A percentile compares a stretch with the other conserved stretches of the same genome.
Evolutionary conservation across 2,797 vertebrate genomes (phyloP).

Genomic region (Nyctalus aviator): DNA sequence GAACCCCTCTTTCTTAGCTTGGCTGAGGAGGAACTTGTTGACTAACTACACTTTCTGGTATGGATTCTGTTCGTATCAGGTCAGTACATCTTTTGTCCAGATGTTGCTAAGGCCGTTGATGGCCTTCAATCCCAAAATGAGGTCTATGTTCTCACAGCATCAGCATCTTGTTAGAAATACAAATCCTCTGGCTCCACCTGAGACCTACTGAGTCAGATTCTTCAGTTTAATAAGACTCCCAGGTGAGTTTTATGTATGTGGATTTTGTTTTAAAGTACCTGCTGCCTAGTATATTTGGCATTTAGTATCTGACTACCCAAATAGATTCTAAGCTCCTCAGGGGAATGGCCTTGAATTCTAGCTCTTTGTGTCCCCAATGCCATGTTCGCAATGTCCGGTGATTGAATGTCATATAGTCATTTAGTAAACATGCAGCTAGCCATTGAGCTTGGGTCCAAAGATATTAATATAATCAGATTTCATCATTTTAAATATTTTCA

Average conservation of each 20-base stretch:
- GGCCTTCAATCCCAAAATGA: background rate
- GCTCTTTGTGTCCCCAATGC: background rate
- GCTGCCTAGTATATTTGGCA: background rate
- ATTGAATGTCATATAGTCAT: background rate
- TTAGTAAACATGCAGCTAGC: background rate
- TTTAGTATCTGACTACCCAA: background rate
- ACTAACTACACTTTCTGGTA: background rate
- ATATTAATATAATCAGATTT: background rate
- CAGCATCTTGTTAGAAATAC: background rate
- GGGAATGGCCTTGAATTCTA: background rate
- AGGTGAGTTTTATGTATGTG: background rate
- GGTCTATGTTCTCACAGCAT: background rate
- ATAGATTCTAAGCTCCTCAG: background rate
- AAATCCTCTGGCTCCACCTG: background rate
- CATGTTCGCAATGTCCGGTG: background rate
- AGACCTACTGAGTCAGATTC: background rate
- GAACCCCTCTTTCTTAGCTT: background rate
- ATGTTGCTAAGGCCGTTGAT: background rate
- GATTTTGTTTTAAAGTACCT: background rate
- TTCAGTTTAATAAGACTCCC: background rate
- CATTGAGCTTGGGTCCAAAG: background rate
- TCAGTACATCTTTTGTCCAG: background rate
- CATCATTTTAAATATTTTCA: background rate
- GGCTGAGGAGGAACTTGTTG: background rate
- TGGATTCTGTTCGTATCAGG: background rate